A percentile compares a stretch with the other conserved stretches of the same genome.
Evolutionary conservation across 2,797 vertebrate species (phyloP).

Genomic region (Steatocranus sp.): DNA sequence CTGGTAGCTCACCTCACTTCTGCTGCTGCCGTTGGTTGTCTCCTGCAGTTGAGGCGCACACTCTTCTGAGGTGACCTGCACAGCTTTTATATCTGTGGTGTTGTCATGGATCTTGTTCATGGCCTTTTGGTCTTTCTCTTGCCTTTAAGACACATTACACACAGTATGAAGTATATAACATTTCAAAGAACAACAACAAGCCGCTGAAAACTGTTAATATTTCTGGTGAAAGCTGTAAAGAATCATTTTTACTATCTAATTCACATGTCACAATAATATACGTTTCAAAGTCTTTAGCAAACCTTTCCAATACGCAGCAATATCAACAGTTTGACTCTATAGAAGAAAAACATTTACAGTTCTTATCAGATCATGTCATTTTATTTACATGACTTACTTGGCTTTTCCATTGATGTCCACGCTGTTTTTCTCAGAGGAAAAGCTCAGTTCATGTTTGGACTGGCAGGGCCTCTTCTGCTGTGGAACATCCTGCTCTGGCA

Average conservation of each 20-base stretch:
- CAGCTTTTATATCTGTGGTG: not conserved
- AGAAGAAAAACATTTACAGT: not conserved
- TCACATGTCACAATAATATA: not conserved
- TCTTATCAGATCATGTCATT: not conserved
- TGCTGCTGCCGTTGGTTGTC: not conserved
- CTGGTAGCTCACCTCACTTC: slow-evolving; percentile 10
- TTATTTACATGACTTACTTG: slow-evolving; percentile 23
- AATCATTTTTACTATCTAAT: not conserved
- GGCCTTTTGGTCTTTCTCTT: slow-evolving; percentile 12
- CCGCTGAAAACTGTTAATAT: not conserved
- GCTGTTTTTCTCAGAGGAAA: not conserved
- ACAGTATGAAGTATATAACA: not conserved
- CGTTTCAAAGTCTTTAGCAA: not conserved
- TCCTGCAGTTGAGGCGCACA: not conserved
- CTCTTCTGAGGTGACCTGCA: slow-evolving; percentile 21
- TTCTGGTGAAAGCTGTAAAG: not conserved
- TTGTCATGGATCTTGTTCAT: not conserved
- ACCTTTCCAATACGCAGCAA: fast-evolving
- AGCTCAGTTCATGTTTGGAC: not conserved
- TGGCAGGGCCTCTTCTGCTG: not conserved
- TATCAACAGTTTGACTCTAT: not conserved
- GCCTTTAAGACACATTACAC: not conserved
- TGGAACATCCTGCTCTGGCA: slow-evolving; percentile 11
- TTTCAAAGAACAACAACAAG: not conserved
- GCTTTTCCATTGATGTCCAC: not conserved